These are phyloP conservation scores for Gonatopus flavifemur DNA, from an alignment of 1,140 invertebrate species.

Conservation along the genomic window DNA sequence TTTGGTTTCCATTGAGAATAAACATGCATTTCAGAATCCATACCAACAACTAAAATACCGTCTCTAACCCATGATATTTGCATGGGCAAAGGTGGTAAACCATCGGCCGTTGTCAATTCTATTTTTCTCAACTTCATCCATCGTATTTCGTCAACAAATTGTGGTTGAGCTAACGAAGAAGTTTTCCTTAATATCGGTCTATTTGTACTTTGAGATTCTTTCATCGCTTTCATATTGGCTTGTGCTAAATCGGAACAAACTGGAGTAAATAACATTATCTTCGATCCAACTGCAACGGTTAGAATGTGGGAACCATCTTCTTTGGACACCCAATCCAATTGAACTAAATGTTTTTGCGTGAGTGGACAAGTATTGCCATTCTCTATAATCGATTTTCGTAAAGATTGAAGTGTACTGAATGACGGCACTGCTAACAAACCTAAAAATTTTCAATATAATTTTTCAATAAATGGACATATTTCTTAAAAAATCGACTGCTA, in stretches of 20 bases:
- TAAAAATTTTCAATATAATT: neutral
- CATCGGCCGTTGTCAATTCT: constrained; percentile 90
- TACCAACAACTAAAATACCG: constrained; percentile 95
- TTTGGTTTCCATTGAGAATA: constrained; percentile 96
- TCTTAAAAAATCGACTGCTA: neutral
- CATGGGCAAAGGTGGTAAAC: constrained; percentile 94
- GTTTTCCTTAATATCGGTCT: constrained; percentile 83
- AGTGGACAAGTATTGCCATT: constrained; percentile 87
- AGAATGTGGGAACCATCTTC: constrained; percentile 98
- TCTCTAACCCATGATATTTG: constrained; percentile 98
- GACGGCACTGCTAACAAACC: constrained; percentile 86
- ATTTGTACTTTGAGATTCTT: constrained; percentile 77
- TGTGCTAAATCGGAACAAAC: constrained; percentile 88
- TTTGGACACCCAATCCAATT: constrained; percentile 98
- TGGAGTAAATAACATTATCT: constrained; percentile 82
- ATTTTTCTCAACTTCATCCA: constrained; percentile 97
- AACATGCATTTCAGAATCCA: constrained; percentile 99
- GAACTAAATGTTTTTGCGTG: constrained; percentile 86
- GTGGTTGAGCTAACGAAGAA: constrained; percentile 79
- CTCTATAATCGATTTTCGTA: constrained; percentile 86
- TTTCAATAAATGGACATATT: neutral
- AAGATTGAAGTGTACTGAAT: constrained; percentile 87
- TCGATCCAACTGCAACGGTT: constrained; percentile 93
- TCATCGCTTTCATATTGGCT: constrained; percentile 86
- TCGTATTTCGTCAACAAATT: constrained; percentile 83